A percentile compares a stretch with the other conserved stretches of the same genome.
These are phyloP conservation scores for Hyposoter didymator DNA, from an alignment of 2,888 invertebrate species.

Conservation along the genomic window DNA sequence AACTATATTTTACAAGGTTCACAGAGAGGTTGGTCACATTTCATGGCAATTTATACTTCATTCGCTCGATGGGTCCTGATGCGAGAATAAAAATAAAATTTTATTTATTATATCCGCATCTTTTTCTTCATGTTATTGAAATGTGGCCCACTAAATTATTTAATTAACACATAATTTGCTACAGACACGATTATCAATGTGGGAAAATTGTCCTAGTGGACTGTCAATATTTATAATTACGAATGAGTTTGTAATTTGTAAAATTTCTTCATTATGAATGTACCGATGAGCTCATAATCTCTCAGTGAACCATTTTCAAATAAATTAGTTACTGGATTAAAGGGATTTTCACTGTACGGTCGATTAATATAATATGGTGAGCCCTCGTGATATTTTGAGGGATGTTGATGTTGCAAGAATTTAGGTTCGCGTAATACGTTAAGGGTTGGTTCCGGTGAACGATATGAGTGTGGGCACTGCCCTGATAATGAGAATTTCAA, in stretches of 20 bases:
- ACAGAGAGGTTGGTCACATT: no score
- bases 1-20: no score
- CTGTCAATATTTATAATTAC: neutral
- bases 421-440: conserved; percentile 4
- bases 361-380: neutral
- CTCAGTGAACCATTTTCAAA: neutral
- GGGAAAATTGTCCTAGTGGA: neutral
- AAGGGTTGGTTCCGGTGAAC: neutral
- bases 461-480: conserved; percentile 9
- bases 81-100: no score
- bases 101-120: neutral
- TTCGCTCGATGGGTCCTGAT: no score
- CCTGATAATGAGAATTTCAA: conserved; percentile 34
- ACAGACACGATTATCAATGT: neutral
- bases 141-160: neutral
- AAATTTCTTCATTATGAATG: neutral
- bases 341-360: neutral
- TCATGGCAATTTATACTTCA: no score
- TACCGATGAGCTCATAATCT: neutral
- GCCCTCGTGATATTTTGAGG: neutral
- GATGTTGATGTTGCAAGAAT: conserved; percentile 6
- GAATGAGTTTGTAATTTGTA: neutral
- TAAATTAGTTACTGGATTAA: neutral
- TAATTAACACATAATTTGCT: neutral
- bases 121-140: neutral